Base-by-base conservation (phyloP, 2,888 invertebrate genomes). In the Hofmannophila pseudospretella region DNA sequence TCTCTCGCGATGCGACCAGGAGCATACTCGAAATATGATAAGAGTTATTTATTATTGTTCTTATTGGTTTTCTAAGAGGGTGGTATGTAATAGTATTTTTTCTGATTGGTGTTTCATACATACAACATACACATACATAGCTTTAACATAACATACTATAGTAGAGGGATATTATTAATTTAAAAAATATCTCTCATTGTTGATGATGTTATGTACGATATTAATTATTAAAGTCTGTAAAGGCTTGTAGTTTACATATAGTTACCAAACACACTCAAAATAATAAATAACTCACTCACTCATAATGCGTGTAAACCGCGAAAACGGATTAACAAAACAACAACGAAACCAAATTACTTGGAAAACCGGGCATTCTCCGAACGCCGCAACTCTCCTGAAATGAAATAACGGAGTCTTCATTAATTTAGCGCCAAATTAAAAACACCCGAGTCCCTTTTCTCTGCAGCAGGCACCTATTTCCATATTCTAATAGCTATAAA, bases 21-120 rank as follows among this genome's bases (percentile, higher is more conserved):
- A 84, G 85, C 84, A 86, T 84, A 85, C 86, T 86, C 86, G 84
- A 86, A 86, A 86, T 86, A 86, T 86, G 85, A 86, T 86, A 86
- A 85, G 84, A 85, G 81, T 81, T 81, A 86, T 86, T 86, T 86
- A 86, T 86, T 86, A 85, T 86, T 85, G 84, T 85, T 86, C 85
- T 85, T 86, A 86, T 86, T 85, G 86, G 81, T 85, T 85, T 81
- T 81, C 78, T 76, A 70, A 16, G 69, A 73, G 79, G 81, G 75
- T 51, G 63, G 51, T 54, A 54, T 60, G 58, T 62, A 58, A 61
- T 55, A 58, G 56, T 61, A 58, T 61, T 62, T 60, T 52, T 51
- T 57, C 53, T 57, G 56, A 59, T 54, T 60, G 70, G 70, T 65
- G 58, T 62, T 60, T 56, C 54, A 64, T 67, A 60, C 62, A n/a